Base-by-base conservation (phyloP, 2,113 vertebrate genomes). In the Triplophysa tibetana region DNA sequence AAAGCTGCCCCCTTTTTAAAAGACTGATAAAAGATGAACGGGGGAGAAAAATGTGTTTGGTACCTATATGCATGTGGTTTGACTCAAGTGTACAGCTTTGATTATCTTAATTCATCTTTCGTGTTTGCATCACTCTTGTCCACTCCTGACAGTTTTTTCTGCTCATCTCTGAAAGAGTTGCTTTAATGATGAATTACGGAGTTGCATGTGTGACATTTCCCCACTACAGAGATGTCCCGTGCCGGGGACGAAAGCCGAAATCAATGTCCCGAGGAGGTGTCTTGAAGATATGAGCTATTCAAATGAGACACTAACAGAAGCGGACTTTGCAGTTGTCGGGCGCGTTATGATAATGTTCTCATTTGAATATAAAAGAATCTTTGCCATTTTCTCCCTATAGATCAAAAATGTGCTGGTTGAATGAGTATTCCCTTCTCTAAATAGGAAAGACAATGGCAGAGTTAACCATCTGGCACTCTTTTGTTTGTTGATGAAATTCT, bases 211-310 rank as follows among this genome's bases (percentile, higher is more conserved):
- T 89, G 88, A 90, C 90, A 89, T 85, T 80, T 88, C 87, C 85
- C 83, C 83, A 88, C 86, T 85, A 88, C 88, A 90, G 87, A 91
- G 89, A 87, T 91, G 89, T 90, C 90, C 88, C 81, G 83, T 88
- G 82, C 85, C 67, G 83, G 89, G 90, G 91, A 91, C 90, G 85
- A 90, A 92, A 92, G 90, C 92, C 90, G 90, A 87, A 66, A 90
- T 89, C 90, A 94, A 89, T 90, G 78, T 75, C 85, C 81, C 83
- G 68, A 85, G 88, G 89, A 82, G 70, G 83, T 86, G 89, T 93
- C 93, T 93, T 91, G 89, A 91, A 94, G 93, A 94, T 92, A 91
- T 93, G 85, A 93, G 88, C 88, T 92, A 92, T 93, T 93, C 87
- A 93, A 93, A 92, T 92, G 87, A 94, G 91, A 90, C 81, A 85